phyloP scores from a whole-genome alignment of 2,113 vertebrate genomes.

The Taurulus bubalis region DNA sequence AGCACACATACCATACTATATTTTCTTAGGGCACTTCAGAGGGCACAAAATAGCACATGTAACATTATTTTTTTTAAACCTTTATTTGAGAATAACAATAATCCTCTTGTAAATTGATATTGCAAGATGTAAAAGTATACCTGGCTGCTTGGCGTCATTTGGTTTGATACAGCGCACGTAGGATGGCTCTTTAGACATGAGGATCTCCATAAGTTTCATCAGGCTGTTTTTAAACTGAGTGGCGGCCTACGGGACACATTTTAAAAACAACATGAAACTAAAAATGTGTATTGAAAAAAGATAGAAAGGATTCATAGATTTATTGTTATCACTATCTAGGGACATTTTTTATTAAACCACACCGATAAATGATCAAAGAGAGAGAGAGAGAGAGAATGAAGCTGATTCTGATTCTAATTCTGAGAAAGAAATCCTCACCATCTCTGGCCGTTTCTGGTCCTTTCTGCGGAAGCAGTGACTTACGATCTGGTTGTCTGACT shows the following conservation, averaged over 20 bases:
- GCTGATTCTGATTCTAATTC: too few relatives aligned
- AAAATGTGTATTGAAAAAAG: neutral
- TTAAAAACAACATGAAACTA: neutral
- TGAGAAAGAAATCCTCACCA: conserved; percentile 88
- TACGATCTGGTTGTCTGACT: conserved; percentile 92
- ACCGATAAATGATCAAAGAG: neutral
- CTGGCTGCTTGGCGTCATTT: conserved; percentile 94
- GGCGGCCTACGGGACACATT: conserved; percentile 84
- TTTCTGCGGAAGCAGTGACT: conserved; percentile 91
- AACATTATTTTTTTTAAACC: neutral
- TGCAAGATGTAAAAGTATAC: conserved; percentile 71
- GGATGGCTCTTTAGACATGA: conserved; percentile 97
- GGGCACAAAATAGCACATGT: neutral
- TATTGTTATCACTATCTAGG: neutral
- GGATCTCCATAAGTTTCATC: conserved; percentile 94
- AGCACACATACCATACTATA: neutral
- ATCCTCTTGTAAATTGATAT: neutral
- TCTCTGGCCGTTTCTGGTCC: conserved; percentile 95
- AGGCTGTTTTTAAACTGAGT: conserved; percentile 97
- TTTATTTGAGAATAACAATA: neutral
- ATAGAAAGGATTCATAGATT: neutral
- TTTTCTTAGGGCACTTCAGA: neutral
- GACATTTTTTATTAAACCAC: neutral
- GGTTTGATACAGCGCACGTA: conserved; percentile 98
- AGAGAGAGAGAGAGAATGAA: neutral